Evolutionary conservation across 2,888 invertebrate species (phyloP).

Genomic region (Scrobipalpa costella): DNA sequence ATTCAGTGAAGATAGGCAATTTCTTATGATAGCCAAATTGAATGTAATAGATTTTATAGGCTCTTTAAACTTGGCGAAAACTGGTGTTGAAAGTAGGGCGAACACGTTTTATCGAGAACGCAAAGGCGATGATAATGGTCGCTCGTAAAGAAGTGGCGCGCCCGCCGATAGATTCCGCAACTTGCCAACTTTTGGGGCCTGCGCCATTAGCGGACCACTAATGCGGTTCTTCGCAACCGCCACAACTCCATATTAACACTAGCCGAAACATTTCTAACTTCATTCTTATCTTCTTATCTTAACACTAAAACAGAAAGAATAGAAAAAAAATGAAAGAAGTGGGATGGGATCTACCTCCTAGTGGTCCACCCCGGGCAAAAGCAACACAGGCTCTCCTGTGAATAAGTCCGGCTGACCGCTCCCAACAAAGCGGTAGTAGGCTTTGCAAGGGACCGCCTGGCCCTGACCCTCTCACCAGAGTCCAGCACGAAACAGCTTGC

Average conservation of each 20-base stretch:
- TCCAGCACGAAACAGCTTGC: too few relatives aligned
- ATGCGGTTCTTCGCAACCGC: constrained; percentile 56
- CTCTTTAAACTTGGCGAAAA: constrained; percentile 64
- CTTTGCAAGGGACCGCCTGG: too few relatives aligned
- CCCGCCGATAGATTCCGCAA: constrained; percentile 73
- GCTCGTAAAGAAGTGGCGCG: constrained; percentile 73
- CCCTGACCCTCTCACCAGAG: too few relatives aligned
- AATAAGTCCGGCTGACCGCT: too few relatives aligned
- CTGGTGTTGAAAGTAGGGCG: constrained; percentile 69
- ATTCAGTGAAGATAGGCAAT: constrained; percentile 14
- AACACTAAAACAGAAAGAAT: too few relatives aligned
- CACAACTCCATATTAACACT: constrained; percentile 50
- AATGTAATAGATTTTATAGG: constrained; percentile 68
- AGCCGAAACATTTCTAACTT: constrained; percentile 25
- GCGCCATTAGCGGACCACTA: constrained; percentile 70
- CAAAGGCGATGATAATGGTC: constrained; percentile 75
- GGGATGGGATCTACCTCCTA: too few relatives aligned
- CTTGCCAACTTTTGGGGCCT: constrained; percentile 71
- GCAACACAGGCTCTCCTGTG: too few relatives aligned
- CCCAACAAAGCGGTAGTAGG: too few relatives aligned
- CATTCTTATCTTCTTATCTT: too few relatives aligned
- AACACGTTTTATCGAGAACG: constrained; percentile 77
- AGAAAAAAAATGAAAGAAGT: too few relatives aligned
- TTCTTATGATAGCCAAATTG: constrained; percentile 48
- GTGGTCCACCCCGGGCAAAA: too few relatives aligned